Percentiles rank a stretch among this genome's conserved stretches.
phyloP scores from a whole-genome alignment of 2,888 invertebrate species.

The Protodeltote pygarga region DNA sequence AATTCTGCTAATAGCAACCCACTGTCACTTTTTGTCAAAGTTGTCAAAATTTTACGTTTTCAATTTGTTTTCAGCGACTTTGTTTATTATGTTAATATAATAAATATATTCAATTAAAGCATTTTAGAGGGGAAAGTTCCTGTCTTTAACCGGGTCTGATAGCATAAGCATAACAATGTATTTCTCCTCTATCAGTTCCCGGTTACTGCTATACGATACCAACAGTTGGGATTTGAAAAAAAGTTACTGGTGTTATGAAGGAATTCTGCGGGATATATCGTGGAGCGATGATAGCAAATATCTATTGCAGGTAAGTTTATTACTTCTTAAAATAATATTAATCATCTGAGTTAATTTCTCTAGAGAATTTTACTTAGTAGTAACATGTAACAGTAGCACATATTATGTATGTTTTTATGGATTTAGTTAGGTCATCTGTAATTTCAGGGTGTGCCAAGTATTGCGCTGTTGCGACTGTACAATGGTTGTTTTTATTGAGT shows the following conservation, averaged over 20 bases:
- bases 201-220: constrained; percentile 84
- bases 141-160: constrained; percentile 27
- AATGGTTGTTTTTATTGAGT: constrained; percentile 5
- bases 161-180: constrained; percentile 73
- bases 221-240: constrained; percentile 85
- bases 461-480: constrained; percentile 38
- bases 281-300: constrained; percentile 86
- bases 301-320: constrained; percentile 73
- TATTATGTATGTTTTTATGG: constrained; percentile 11
- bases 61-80: constrained; percentile 48
- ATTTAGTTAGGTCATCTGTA: constrained; percentile 11
- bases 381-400: constrained; percentile 13
- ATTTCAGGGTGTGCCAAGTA: constrained; percentile 39
- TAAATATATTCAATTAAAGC: constrained; percentile 17
- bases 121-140: constrained; percentile 22
- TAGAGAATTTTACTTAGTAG: background rate
- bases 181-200: constrained; percentile 86
- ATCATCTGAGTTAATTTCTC: background rate
- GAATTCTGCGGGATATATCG: constrained; percentile 75
- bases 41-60: constrained; percentile 55
- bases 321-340: background rate
- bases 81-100: constrained; percentile 25
- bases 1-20: too few species aligned
- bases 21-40: constrained; percentile 12
- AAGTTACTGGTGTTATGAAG: constrained; percentile 80